Percentiles rank a stretch among this genome's conserved stretches.
phyloP scores from a whole-genome alignment of 2,113 vertebrate species.

The Indri indri region DNA sequence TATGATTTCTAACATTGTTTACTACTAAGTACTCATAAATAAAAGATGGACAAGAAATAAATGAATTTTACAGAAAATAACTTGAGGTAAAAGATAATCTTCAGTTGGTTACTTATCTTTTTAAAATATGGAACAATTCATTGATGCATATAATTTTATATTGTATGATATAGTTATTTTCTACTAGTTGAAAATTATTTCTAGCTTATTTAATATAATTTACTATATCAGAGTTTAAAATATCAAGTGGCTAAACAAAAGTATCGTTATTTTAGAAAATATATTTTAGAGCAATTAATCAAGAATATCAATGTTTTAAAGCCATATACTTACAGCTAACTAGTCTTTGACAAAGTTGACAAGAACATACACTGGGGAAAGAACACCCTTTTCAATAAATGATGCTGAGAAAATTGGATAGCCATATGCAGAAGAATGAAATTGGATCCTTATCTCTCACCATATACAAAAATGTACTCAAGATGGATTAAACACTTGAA shows the following conservation, averaged over 20 bases:
- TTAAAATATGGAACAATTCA: background rate
- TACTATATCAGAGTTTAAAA: background rate
- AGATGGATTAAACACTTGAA: too few species aligned
- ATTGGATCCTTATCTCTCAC: too few species aligned
- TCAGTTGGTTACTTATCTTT: background rate
- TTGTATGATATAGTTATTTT: background rate
- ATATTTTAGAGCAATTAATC: background rate
- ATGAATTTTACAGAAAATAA: background rate
- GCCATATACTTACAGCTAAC: too few species aligned
- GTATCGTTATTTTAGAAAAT: background rate
- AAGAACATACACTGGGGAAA: too few species aligned
- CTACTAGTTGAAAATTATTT: background rate
- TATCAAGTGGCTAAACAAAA: background rate
- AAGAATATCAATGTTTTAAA: background rate
- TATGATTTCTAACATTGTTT: background rate
- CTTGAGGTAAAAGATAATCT: background rate
- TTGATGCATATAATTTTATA: background rate
- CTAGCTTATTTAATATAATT: background rate
- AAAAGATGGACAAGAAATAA: background rate
- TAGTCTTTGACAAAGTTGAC: too few species aligned
- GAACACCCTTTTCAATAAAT: too few species aligned
- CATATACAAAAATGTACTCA: too few species aligned
- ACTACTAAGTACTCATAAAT: background rate
- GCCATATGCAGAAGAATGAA: too few species aligned
- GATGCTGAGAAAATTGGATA: too few species aligned